Base-by-base conservation (phyloP, 2,888 invertebrate genomes). In the Acleris emargana region DNA sequence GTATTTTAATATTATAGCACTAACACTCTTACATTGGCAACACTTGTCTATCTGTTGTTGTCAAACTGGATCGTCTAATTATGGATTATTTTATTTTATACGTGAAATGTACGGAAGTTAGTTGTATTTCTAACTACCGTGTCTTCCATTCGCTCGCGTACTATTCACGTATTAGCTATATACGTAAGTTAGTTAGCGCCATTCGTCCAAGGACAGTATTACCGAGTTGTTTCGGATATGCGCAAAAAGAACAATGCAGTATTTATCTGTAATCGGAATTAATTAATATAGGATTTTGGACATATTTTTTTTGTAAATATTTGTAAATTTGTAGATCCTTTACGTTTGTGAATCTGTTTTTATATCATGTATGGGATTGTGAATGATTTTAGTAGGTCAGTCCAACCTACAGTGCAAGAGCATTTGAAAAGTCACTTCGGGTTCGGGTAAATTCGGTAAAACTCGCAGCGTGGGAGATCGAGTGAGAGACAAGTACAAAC, bases 241-340 rank as follows among this genome's bases (percentile, higher is more conserved):
- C 75, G 73, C 76, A 81, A 75, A 73, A 76, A 85, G 76, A 83
- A 82, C 82, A 86, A 86, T 88, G 82, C 87, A 88, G 87, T 89
- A 89, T 90, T 88, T 84, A 84, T 80, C 78, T 74, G 80, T 81
- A 83, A 80, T 54, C 54, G 73, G 72, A 79, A 77, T 82, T 80
- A 78, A 77, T 84, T 84, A 78, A 74, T 81, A 80, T 85, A 87
- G 74, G 79, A 78, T 81, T 89, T 90, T 90, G 82, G 86, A 89
- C 82, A 85, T 82, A 81, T 85, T 84, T 76, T 72, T 83, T 88
- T 86, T 91, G 89, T 91, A 91, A 81, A 91, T 90, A 89, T 80
- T 82, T 91, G 91, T 92, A 92, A 81, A 91, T 88, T 87, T 86
- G 77, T 91, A 90, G 86, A 80, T 79, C 86, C 84, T 81, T 84